Base-by-base conservation (phyloP, 1,140 invertebrate species). In the Leptinotarsa undecemlineata region DNA sequence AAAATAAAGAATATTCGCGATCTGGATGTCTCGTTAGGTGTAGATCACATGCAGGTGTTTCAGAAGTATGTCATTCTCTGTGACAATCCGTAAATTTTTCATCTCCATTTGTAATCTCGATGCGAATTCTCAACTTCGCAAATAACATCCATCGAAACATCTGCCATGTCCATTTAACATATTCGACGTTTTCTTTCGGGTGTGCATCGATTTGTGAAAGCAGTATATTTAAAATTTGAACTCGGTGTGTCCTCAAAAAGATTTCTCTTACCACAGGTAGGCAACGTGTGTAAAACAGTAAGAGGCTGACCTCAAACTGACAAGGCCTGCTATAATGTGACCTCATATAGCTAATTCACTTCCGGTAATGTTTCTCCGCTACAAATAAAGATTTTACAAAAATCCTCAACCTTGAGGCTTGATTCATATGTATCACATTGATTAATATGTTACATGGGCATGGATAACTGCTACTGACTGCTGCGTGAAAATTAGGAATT, bases 301-400 rank as follows among this genome's bases (percentile, higher is more conserved):
- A 67, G 64, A 67, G 64, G 64, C 15, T 42, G 64, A 67, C 64
- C 64, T 67, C 64, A 67, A 67, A 67, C 19, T 42, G 64, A 26
- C 64, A 67, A 67, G 64, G 64, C 26, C 23, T 67, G 64, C 26
- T 42, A 23, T 67, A 26, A 42, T 67, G 64, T 67, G 64, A 67
- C 64, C 64, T 67, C 64, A 67, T 67, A 67, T 67, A 67, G 64
- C 33, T 67, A 67, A 67, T 67, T 67, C 33, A 42, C 33, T 67
- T 67, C 64, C 64, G 64, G 64, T 67, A 23, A 67, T n/a, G 64
- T 67, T 67, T 67, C 64, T 67, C 17, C 33, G 33, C 64, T 67
- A 67, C 64, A 67, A 67, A 67, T 67, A 67, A 67, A 67, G 64
- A 67, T 23, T 67, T 67, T 67, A 67, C 64, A 42, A 67, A 67